phyloP scores from a whole-genome alignment of 2,888 invertebrate species.

The Clepsis dumicolana region DNA sequence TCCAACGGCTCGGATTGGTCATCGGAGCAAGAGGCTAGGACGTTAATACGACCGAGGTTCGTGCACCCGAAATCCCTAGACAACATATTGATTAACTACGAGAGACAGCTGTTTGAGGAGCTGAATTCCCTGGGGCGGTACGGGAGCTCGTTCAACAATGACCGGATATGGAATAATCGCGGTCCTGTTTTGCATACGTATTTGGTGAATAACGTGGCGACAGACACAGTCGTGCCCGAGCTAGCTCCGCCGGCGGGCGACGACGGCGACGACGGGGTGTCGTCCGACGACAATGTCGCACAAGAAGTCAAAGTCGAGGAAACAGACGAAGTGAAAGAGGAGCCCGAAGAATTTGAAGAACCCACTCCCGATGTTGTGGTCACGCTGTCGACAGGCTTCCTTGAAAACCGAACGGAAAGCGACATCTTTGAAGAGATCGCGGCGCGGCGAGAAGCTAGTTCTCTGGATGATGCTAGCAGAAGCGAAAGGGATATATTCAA shows the following conservation, averaged over 20 bases:
- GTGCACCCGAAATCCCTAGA: slow-evolving; percentile 91
- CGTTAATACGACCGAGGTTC: slow-evolving; percentile 86
- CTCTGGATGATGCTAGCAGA: slow-evolving; percentile 13
- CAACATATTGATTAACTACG: slow-evolving; percentile 89
- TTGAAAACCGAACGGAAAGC: slow-evolving; percentile 69
- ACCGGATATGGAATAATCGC: slow-evolving; percentile 75
- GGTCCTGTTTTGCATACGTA: slow-evolving; percentile 78
- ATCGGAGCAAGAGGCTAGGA: slow-evolving; percentile 83
- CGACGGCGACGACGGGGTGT: slow-evolving; percentile 65
- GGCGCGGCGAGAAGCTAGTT: slow-evolving; percentile 49
- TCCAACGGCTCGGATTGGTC: slow-evolving; percentile 91
- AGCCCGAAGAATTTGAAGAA: slow-evolving; percentile 54
- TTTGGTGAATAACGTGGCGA: slow-evolving; percentile 81
- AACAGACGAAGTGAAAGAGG: slow-evolving; percentile 62
- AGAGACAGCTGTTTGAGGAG: slow-evolving; percentile 90
- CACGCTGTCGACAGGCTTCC: slow-evolving; percentile 73
- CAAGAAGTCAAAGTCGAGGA: slow-evolving; percentile 79
- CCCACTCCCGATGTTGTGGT: slow-evolving; percentile 70
- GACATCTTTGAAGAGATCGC: slow-evolving; percentile 77
- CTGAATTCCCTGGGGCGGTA: slow-evolving; percentile 89
- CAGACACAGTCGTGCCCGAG: slow-evolving; percentile 75
- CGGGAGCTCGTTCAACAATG: slow-evolving; percentile 71
- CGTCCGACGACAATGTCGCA: slow-evolving; percentile 79
- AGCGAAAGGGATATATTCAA: slow-evolving; percentile 71
- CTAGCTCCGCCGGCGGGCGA: slow-evolving; percentile 64